These are phyloP conservation scores for Pseudolycoriella hygida DNA, from an alignment of 2,888 invertebrate genomes.

Conservation along the genomic window DNA sequence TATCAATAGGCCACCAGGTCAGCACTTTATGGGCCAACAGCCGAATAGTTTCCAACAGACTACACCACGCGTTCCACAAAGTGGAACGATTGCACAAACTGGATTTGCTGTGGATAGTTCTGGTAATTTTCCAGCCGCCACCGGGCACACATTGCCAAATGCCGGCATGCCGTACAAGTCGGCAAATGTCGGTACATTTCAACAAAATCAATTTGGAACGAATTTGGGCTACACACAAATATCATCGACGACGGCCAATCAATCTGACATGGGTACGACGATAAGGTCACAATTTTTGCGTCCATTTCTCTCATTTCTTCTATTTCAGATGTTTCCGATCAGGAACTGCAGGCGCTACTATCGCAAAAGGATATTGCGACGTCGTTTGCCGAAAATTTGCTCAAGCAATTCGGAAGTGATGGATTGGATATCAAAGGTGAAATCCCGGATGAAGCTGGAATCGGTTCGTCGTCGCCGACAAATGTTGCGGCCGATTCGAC, in stretches of 20 bases:
- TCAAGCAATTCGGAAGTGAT: slow-evolving; percentile 68
- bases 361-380: slow-evolving; percentile 57
- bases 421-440: slow-evolving; percentile 36
- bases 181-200: slow-evolving; percentile 19
- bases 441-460: slow-evolving; percentile 13
- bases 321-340: slow-evolving; percentile 44
- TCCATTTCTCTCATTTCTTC: too few relatives aligned
- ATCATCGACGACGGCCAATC: slow-evolving; percentile 23
- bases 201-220: neutral
- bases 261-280: slow-evolving; percentile 5
- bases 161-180: slow-evolving; percentile 34
- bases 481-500: slow-evolving; percentile 13
- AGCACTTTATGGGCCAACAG: neutral
- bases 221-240: slow-evolving; percentile 25
- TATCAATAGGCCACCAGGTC: slow-evolving; percentile 19
- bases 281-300: neutral
- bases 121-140: slow-evolving; percentile 23
- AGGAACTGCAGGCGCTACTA: slow-evolving; percentile 53
- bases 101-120: slow-evolving; percentile 30
- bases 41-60: neutral
- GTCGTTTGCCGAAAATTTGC: slow-evolving; percentile 69
- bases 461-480: slow-evolving; percentile 8
- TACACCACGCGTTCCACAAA: slow-evolving; percentile 25
- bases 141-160: slow-evolving; percentile 29
- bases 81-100: slow-evolving; percentile 30